Evolutionary conservation across 2,113 vertebrate species (phyloP).

Genomic region (Amazona vittata): DNA sequence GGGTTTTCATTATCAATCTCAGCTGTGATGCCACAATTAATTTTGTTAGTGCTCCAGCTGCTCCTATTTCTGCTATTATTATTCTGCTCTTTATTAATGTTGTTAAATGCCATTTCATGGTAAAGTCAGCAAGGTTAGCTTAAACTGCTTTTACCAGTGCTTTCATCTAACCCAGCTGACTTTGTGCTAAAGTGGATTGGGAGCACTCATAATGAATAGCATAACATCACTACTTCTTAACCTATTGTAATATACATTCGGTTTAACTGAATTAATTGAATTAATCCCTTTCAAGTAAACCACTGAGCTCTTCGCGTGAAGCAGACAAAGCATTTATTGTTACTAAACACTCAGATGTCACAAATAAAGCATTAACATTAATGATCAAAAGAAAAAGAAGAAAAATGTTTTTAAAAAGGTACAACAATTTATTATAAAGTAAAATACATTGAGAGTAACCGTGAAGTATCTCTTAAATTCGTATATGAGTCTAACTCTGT

Average conservation of each 20-base stretch:
- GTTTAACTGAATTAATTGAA: conserved; percentile 13
- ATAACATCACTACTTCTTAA: background rate
- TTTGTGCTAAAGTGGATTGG: background rate
- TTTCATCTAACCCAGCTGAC: background rate
- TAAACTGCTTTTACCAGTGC: background rate
- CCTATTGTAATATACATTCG: background rate
- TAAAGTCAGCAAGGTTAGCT: background rate
- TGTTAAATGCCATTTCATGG: background rate
- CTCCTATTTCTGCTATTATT: background rate
- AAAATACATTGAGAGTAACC: background rate
- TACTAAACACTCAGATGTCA: background rate
- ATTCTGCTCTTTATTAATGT: background rate
- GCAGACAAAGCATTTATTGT: conserved; percentile 7
- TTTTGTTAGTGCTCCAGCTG: conserved; percentile 36
- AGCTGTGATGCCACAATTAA: conserved; percentile 33
- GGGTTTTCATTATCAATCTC: conserved; percentile 37
- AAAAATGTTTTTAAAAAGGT: background rate
- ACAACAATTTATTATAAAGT: background rate
- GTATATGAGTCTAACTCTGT: background rate
- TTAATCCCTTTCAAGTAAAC: conserved; percentile 38
- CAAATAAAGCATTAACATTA: background rate
- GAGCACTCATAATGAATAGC: background rate
- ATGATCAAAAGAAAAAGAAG: background rate
- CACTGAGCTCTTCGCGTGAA: background rate
- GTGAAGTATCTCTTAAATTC: background rate